Conservation (phyloP, 2,113 vertebrate genomes). For the Stigmatopora argus region DNA sequence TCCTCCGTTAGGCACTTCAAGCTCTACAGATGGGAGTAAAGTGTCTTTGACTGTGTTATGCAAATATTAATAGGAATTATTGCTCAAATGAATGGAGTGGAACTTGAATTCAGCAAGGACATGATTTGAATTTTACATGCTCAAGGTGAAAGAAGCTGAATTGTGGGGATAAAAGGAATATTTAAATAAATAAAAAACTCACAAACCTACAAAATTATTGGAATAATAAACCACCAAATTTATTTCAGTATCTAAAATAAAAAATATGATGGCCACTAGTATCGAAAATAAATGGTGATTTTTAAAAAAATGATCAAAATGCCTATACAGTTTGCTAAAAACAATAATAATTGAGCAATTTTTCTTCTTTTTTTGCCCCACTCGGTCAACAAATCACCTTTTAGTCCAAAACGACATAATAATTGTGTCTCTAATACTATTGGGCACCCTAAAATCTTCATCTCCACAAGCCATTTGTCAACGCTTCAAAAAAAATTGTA, state of each 20-base stretch:
- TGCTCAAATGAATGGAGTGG: background rate
- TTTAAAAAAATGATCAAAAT: too few species aligned
- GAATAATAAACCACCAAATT: background rate
- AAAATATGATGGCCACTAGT: background rate
- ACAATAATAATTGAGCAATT: too few species aligned
- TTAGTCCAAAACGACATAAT: slow-evolving; percentile 30
- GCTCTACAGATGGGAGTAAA: background rate
- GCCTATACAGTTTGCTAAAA: too few species aligned
- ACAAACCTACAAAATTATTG: background rate
- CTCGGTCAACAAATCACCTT: too few species aligned
- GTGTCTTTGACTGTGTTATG: background rate
- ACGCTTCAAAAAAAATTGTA: slow-evolving; percentile 25
- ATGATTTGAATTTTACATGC: background rate
- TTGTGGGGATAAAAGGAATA: background rate
- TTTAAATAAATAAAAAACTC: background rate
- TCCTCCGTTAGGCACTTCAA: slow-evolving; percentile 33
- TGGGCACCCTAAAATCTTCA: slow-evolving; percentile 39
- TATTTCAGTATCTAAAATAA: background rate
- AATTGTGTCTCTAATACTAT: slow-evolving; percentile 63
- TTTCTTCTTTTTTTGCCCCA: too few species aligned
- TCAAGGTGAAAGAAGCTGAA: background rate
- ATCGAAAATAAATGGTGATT: too few species aligned
- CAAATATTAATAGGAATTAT: background rate
- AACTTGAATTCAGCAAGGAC: background rate
- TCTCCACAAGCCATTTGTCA: slow-evolving; percentile 52